phyloP scores from a whole-genome alignment of 2,888 invertebrate species.

The Melanophora roralis region DNA sequence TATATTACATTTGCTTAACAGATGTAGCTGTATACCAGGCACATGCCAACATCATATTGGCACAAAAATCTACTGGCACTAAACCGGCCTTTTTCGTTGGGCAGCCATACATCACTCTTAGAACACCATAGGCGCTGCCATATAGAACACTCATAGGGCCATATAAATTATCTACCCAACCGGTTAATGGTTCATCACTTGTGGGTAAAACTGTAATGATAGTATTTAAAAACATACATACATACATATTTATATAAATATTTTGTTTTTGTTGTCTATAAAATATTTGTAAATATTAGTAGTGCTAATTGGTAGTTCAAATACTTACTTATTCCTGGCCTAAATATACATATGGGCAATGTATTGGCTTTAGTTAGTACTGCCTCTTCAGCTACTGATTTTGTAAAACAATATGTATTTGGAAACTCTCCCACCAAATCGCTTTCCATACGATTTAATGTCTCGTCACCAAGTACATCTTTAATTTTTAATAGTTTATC shows the following conservation, averaged over 20 bases:
- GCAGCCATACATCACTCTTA: constrained; percentile 76
- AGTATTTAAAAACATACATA: background rate
- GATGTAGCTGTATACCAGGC: constrained; percentile 76
- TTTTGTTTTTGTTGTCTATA: too few relatives aligned
- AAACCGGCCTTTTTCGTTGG: constrained; percentile 73
- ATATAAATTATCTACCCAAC: constrained; percentile 85
- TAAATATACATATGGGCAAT: constrained; percentile 82
- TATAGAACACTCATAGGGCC: constrained; percentile 79
- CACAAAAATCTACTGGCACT: constrained; percentile 78
- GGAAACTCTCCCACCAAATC: constrained; percentile 76
- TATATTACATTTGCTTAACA: constrained; percentile 50
- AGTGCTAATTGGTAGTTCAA: too few relatives aligned
- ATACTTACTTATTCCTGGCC: constrained; percentile 83
- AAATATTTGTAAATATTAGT: too few relatives aligned
- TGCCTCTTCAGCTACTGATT: constrained; percentile 83
- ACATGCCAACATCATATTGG: constrained; percentile 76
- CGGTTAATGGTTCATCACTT: constrained; percentile 79
- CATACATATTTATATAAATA: too few relatives aligned
- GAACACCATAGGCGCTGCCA: constrained; percentile 80
- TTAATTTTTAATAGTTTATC: constrained; percentile 72
- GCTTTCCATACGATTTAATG: constrained; percentile 71
- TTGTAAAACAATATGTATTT: constrained; percentile 86
- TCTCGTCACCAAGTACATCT: constrained; percentile 72
- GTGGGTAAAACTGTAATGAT: constrained; percentile 76
- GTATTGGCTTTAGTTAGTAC: constrained; percentile 79